phyloP scores from a whole-genome alignment of 1,140 invertebrate genomes.

The Mamestra configurata region DNA sequence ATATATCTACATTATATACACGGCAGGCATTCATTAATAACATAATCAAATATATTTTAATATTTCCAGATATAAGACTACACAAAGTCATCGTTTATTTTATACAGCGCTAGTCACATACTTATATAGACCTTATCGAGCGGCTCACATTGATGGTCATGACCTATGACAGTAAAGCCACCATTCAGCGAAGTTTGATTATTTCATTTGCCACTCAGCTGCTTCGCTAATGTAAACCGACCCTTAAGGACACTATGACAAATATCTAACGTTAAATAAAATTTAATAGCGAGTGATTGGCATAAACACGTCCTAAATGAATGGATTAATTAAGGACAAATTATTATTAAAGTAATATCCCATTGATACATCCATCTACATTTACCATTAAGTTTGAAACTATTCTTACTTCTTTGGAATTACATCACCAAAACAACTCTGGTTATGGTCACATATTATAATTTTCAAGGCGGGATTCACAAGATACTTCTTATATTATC shows the following conservation, averaged over 20 bases:
- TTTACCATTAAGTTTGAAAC: constrained; percentile 80
- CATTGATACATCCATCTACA: constrained; percentile 72
- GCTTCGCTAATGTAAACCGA: not conserved
- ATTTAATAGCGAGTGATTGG: constrained; percentile 61
- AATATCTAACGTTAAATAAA: constrained; percentile 55
- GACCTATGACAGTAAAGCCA: not conserved
- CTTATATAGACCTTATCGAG: constrained; percentile 19
- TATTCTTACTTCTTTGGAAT: constrained; percentile 87
- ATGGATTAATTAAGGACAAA: constrained; percentile 66
- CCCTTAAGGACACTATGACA: constrained; percentile 55
- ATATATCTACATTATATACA: constrained; percentile 84
- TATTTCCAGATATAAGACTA: constrained; percentile 63
- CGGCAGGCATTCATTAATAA: constrained; percentile 65
- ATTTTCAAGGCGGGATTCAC: constrained; percentile 84
- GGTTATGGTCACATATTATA: constrained; percentile 85
- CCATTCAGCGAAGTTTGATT: not conserved
- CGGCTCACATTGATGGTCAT: not conserved
- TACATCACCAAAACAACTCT: constrained; percentile 86
- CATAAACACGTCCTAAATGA: constrained; percentile 57
- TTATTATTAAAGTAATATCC: constrained; percentile 63
- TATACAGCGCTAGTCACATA: constrained; percentile 46
- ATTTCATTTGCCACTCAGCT: not conserved
- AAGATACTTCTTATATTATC: constrained; percentile 54
- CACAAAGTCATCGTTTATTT: constrained; percentile 60
- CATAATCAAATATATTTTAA: constrained; percentile 45